Conservation (phyloP, 2,888 invertebrate genomes). For the Agrotis ipsilon region DNA sequence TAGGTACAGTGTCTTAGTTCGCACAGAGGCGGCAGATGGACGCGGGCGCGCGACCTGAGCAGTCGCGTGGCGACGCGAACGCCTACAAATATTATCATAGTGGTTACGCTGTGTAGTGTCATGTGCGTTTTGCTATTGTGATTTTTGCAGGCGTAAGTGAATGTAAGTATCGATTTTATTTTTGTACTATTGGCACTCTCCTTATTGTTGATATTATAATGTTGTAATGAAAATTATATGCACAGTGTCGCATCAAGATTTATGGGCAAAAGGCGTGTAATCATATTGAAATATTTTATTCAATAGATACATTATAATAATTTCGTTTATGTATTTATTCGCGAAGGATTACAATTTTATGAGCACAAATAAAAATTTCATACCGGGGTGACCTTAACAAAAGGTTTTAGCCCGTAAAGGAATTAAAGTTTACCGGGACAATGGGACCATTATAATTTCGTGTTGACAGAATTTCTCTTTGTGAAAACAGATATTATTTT, state of each 20-base stretch:
- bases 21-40: constrained; percentile 62
- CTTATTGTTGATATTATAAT: background rate
- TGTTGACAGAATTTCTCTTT: constrained; percentile 12
- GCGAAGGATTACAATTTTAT: background rate
- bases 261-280: constrained; percentile 3
- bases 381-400: constrained; percentile 20
- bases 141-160: constrained; percentile 55
- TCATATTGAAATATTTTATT: background rate
- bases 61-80: constrained; percentile 62
- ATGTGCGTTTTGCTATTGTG: constrained; percentile 67
- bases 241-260: constrained; percentile 30
- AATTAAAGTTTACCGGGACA: constrained; percentile 39
- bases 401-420: constrained; percentile 30
- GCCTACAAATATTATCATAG: constrained; percentile 57
- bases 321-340: background rate
- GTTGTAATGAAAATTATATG: constrained; percentile 11
- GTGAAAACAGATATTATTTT: constrained; percentile 8
- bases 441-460: constrained; percentile 16
- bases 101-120: constrained; percentile 67
- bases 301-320: background rate
- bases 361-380: constrained; percentile 3
- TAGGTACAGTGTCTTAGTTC: constrained; percentile 43
- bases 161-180: constrained; percentile 53
- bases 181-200: background rate
- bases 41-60: constrained; percentile 60